Percentiles rank a stretch among this genome's conserved stretches.
Conservation (phyloP, 2,888 invertebrate genomes). For the Dryocosmus kuriphilus region DNA sequence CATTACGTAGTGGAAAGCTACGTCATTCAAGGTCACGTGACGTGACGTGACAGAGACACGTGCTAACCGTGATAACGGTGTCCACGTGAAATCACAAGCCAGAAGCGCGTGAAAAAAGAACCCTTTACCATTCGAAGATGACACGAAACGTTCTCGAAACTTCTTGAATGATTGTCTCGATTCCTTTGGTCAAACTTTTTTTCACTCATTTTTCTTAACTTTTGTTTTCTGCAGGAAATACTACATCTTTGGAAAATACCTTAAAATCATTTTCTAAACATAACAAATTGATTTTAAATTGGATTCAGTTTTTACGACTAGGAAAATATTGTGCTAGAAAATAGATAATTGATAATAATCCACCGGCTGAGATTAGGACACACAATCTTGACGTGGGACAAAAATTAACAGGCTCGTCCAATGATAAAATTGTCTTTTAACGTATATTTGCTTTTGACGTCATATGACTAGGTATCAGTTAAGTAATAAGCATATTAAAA, state of each 20-base stretch:
- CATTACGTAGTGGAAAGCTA: slow-evolving; percentile 25
- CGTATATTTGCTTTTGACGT: slow-evolving; percentile 25
- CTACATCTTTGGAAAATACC: not conserved
- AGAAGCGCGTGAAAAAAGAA: not conserved
- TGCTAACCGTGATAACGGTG: slow-evolving; percentile 25
- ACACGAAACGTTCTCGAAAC: not conserved
- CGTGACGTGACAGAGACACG: slow-evolving; percentile 30
- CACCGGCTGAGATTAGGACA: not conserved
- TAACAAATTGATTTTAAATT: not conserved
- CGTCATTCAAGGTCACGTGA: slow-evolving; percentile 30
- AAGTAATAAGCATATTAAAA: slow-evolving; percentile 11
- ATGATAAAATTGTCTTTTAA: slow-evolving; percentile 31
- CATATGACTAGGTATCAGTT: not conserved
- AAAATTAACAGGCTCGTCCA: slow-evolving; percentile 35
- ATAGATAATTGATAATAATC: not conserved
- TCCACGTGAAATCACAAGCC: slow-evolving; percentile 13
- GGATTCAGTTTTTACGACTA: not conserved
- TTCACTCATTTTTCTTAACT: not conserved
- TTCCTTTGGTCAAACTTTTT: not conserved
- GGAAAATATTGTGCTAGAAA: not conserved
- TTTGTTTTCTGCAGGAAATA: not conserved
- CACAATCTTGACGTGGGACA: slow-evolving; percentile 18
- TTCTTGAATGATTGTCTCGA: not conserved
- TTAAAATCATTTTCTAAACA: not conserved
- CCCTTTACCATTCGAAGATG: not conserved